Evolutionary conservation across 2,113 vertebrate genomes (phyloP).

Genomic region (Apistogramma diplotaenia): DNA sequence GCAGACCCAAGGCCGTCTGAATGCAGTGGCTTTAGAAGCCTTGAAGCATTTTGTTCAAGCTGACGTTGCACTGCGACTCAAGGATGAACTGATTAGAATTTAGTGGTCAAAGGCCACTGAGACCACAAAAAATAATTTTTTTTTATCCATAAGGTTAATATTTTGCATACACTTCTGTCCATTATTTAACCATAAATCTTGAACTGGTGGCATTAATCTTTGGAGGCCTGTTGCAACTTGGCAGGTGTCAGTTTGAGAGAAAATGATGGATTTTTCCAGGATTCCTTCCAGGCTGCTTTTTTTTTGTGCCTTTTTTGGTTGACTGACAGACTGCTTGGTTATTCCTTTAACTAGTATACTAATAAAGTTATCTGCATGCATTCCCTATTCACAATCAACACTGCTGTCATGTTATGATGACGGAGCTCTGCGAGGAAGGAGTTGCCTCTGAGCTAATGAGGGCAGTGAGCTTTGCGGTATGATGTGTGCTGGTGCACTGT

Average conservation of each 20-base stretch:
- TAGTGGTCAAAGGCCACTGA: not conserved
- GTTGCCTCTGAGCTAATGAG: conserved; percentile 17
- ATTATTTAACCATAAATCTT: not conserved
- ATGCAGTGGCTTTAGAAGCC: not conserved
- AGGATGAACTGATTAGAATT: not conserved
- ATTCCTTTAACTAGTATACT: not conserved
- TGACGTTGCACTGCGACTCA: not conserved
- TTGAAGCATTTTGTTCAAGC: not conserved
- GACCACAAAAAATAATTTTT: not conserved
- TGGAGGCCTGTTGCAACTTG: not conserved
- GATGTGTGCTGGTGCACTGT: conserved; percentile 16
- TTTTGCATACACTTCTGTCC: not conserved
- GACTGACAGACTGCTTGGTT: not conserved
- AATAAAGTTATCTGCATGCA: not conserved
- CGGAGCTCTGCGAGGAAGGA: not conserved
- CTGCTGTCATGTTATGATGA: not conserved
- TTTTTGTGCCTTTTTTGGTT: not conserved
- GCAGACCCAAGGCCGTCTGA: not conserved
- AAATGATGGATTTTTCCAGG: not conserved
- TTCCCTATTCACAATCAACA: not conserved
- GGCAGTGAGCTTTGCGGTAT: not conserved
- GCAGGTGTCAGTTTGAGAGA: too few relatives aligned
- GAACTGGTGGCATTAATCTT: not conserved
- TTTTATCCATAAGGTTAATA: not conserved
- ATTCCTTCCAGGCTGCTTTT: not conserved